Evolutionary conservation across 2,888 invertebrate genomes (phyloP), one percentile per base, ranked within the genome.

Genomic region (Anorthoa munda): DNA sequence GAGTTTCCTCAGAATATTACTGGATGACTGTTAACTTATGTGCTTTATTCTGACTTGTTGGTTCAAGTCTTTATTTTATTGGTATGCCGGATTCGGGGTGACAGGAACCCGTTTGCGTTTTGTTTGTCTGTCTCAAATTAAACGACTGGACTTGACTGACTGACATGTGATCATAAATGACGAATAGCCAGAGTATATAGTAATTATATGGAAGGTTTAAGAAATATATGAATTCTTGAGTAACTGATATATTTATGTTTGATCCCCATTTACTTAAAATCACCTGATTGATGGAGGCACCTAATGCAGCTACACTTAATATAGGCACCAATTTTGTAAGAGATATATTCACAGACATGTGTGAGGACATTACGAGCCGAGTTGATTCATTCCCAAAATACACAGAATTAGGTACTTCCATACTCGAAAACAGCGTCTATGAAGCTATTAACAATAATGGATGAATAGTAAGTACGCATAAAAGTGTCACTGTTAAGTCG

Each of bases 391-490:
- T 82, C 77, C 70, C 48, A 87, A 86, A 85, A 85, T 87, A 85
- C 78, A 86, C 88, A 88, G 90, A 89, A 91, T 84, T 80, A 67
- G 80, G 68, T 79, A 79, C 75, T 64, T 77, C 70, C 79, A 90
- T 91, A 90, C 92, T 89, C 90, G 82, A 90, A 90, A 93, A 92
- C 90, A 90, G 91, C 88, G 90, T 90, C 90, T 90, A 88, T 90
- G 90, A 89, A 84, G 89, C 93, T 94, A 94, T 94, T 93, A 94
- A 94, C 91, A 93, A 93, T 93, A 91, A 88, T 88, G 88, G 89
- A 89, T 88, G 87, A 77, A 84, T 87, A 79, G 89, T 90, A 89
- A 92, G 90, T 91, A 89, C 88, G 83, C 90, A 90, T 92, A 92
- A 92, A 92, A 92, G 89, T 91, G 93, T 93, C 93, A 91, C 84